Evolutionary conservation across 2,888 invertebrate species (phyloP).

Genomic region (Cataglyphis albicans): DNA sequence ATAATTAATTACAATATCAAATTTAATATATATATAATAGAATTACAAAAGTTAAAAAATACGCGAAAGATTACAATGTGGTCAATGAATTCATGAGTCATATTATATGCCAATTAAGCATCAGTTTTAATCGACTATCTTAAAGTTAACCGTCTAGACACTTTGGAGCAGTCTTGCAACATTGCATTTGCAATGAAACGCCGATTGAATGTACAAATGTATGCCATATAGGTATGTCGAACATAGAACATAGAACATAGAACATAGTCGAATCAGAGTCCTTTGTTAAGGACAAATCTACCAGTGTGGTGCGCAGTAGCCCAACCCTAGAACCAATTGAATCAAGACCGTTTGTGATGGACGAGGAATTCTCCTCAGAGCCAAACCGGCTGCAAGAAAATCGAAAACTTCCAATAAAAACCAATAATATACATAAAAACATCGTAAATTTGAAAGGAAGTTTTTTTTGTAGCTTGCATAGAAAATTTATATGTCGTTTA

Average conservation of each 20-base stretch:
- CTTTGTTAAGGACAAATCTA: slow-evolving; percentile 55
- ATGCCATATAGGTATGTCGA: slow-evolving; percentile 37
- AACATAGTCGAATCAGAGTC: slow-evolving; percentile 48
- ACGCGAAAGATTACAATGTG: background rate
- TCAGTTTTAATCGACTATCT: slow-evolving; percentile 5
- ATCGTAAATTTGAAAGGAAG: background rate
- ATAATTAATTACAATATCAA: background rate
- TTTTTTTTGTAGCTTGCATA: background rate
- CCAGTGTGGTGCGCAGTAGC: slow-evolving; percentile 31
- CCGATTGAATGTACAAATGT: slow-evolving; percentile 40
- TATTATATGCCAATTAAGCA: background rate
- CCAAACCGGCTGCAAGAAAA: slow-evolving; percentile 19
- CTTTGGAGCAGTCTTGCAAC: slow-evolving; percentile 9
- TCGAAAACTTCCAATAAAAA: background rate
- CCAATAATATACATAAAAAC: slow-evolving; percentile 13
- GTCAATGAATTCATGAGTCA: background rate
- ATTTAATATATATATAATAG: background rate
- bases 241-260: slow-evolving; percentile 34
- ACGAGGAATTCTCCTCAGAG: slow-evolving; percentile 45
- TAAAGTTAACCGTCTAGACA: slow-evolving; percentile 23
- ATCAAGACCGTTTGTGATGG: slow-evolving; percentile 45
- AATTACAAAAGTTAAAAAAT: background rate
- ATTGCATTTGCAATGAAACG: slow-evolving; percentile 3
- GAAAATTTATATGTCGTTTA: slow-evolving; percentile 2
- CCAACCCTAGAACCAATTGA: slow-evolving; percentile 44